phyloP scores from a whole-genome alignment of 2,888 invertebrate genomes.

The Digitonthophagus gazella region DNA sequence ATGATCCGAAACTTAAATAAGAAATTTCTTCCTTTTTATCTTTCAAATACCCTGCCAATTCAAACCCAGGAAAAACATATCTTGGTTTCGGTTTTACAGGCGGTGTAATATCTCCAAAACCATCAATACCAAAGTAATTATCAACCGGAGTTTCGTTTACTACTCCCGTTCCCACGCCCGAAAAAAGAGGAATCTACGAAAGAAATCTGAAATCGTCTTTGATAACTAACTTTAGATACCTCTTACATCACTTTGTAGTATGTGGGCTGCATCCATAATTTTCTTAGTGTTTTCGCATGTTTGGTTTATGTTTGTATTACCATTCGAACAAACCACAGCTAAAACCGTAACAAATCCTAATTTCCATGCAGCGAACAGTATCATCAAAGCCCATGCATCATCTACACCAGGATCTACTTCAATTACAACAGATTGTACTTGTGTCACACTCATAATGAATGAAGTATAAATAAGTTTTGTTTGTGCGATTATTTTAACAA shows the following conservation, averaged over 20 bases:
- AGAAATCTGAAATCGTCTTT: not conserved
- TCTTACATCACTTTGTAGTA: not conserved
- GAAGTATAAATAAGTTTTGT: no score
- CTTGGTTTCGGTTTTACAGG: not conserved
- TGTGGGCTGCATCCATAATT: not conserved
- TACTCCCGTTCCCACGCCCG: not conserved
- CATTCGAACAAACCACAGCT: conserved; percentile 11
- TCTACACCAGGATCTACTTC: conserved; percentile 18
- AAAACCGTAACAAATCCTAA: conserved; percentile 3
- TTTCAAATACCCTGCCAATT: not conserved
- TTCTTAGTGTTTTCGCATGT: conserved; percentile 4
- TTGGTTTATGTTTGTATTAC: conserved; percentile 1
- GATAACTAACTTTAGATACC: not conserved
- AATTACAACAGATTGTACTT: conserved; percentile 7
- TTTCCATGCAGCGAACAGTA: conserved; percentile 8
- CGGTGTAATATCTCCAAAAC: conserved; percentile 15
- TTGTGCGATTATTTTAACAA: no score
- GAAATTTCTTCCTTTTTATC: not conserved
- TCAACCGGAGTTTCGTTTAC: not conserved
- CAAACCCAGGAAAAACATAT: not conserved
- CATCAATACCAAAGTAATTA: conserved; percentile 12
- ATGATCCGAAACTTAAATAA: conserved; percentile 9
- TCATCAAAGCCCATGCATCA: conserved; percentile 9
- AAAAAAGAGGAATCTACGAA: conserved; percentile 10
- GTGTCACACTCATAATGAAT: no score